A percentile compares a stretch with the other conserved stretches of the same genome.
These are phyloP conservation scores for Bugula neritina DNA, from an alignment of 2,888 invertebrate genomes.

Conservation along the genomic window DNA sequence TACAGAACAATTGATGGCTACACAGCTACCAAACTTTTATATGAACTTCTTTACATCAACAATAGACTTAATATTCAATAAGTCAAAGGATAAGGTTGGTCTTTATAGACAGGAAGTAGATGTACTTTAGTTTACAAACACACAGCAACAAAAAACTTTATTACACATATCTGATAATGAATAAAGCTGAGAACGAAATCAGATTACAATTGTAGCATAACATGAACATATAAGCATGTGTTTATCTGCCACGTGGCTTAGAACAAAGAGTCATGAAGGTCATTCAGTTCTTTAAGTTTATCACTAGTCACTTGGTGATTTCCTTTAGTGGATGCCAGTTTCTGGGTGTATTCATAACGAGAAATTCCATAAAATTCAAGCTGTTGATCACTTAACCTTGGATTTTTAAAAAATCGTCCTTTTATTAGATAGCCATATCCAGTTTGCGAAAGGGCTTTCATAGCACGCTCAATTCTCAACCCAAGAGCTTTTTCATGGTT, in stretches of 20 bases:
- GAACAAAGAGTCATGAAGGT: conserved; percentile 1
- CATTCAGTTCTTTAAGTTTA: conserved; percentile 17
- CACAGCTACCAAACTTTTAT: too few species aligned
- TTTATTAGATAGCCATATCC: conserved; percentile 16
- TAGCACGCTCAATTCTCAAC: background rate
- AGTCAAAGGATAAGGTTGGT: too few species aligned
- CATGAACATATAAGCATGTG: too few species aligned
- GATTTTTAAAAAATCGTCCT: conserved; percentile 20
- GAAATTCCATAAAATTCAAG: conserved; percentile 5
- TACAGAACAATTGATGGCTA: background rate
- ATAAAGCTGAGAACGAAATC: too few species aligned
- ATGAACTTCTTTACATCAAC: too few species aligned
- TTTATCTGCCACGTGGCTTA: too few species aligned
- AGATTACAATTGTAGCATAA: too few species aligned
- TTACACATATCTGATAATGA: too few species aligned
- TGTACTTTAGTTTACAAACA: too few species aligned
- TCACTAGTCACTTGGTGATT: conserved; percentile 21
- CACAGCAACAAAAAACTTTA: too few species aligned
- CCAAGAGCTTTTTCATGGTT: conserved; percentile 23
- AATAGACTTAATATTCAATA: too few species aligned
- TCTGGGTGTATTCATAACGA: conserved; percentile 1
- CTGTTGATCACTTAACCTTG: background rate
- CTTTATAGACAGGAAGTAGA: too few species aligned
- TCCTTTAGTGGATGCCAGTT: conserved; percentile 3
- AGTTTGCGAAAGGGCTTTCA: conserved; percentile 8